Percentiles rank a stretch among this genome's conserved stretches.
These are phyloP conservation scores for Aphelinus certus DNA, from an alignment of 1,140 invertebrate genomes.

Conservation along the genomic window DNA sequence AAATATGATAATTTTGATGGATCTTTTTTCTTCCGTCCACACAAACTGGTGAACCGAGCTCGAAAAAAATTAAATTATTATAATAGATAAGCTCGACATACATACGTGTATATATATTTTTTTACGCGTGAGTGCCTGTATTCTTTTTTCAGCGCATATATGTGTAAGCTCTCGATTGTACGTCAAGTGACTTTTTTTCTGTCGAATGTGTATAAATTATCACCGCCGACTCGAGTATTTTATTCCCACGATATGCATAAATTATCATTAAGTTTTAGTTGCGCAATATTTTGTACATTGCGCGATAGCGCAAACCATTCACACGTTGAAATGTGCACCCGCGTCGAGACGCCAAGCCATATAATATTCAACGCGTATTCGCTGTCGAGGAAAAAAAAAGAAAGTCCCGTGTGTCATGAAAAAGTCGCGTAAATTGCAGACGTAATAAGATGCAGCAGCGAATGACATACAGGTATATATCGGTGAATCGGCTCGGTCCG, in stretches of 20 bases:
- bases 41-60: slow-evolving; percentile 29
- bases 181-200: slow-evolving; percentile 13
- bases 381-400: too few species aligned
- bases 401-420: too few species aligned
- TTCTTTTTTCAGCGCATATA: background rate
- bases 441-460: too few species aligned
- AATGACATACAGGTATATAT: too few species aligned
- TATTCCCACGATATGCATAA: slow-evolving; percentile 19
- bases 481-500: background rate
- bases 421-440: too few species aligned
- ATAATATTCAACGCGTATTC: too few species aligned
- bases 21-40: slow-evolving; percentile 9
- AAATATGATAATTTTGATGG: slow-evolving; percentile 29
- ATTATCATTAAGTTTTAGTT: slow-evolving; percentile 2
- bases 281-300: too few species aligned
- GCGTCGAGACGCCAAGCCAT: too few species aligned
- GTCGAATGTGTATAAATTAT: background rate
- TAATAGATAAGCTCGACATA: slow-evolving; percentile 16
- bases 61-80: slow-evolving; percentile 30
- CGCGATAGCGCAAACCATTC: too few species aligned
- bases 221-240: slow-evolving; percentile 7
- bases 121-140: background rate
- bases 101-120: background rate
- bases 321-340: too few species aligned
- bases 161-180: background rate